Evolutionary conservation across 2,113 vertebrate genomes (phyloP).

Genomic region (Oxyura jamaicensis): DNA sequence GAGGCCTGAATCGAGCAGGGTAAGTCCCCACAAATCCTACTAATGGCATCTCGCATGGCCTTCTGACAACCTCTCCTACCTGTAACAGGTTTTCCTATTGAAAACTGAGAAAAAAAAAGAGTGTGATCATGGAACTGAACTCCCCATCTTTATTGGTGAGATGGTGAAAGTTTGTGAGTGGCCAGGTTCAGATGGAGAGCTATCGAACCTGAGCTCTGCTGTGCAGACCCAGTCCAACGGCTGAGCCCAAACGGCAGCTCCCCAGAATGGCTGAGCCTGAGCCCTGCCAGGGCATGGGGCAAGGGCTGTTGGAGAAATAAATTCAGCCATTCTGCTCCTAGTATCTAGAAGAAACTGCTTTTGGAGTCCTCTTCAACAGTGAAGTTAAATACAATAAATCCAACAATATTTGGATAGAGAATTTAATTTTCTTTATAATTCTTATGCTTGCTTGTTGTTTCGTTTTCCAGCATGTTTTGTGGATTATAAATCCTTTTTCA

Average conservation of each 20-base stretch:
- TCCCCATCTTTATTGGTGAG: not conserved
- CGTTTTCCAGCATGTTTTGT: not conserved
- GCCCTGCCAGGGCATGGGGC: not conserved
- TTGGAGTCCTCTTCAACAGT: not conserved
- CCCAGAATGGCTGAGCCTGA: not conserved
- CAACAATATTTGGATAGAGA: not conserved
- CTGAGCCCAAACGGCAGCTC: rapidly evolving
- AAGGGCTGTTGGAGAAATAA: not conserved
- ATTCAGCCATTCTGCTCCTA: not conserved
- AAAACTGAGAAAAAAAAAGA: not conserved
- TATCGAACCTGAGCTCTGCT: not conserved
- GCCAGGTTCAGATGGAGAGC: not conserved
- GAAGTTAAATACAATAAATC: not conserved
- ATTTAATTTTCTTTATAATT: not conserved
- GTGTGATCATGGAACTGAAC: not conserved
- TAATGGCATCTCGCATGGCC: rapidly evolving
- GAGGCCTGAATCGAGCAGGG: not conserved
- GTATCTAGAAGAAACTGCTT: not conserved
- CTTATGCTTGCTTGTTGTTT: not conserved
- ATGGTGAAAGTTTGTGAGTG: not conserved
- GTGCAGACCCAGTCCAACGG: rapidly evolving
- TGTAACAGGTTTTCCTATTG: not conserved
- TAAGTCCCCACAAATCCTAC: not conserved
- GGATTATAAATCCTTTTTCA: not conserved
- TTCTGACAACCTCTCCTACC: rapidly evolving